Evolutionary conservation across 2,888 invertebrate species (phyloP), one percentile per base, ranked within the genome.

Genomic region (Miltochrista miniata): DNA sequence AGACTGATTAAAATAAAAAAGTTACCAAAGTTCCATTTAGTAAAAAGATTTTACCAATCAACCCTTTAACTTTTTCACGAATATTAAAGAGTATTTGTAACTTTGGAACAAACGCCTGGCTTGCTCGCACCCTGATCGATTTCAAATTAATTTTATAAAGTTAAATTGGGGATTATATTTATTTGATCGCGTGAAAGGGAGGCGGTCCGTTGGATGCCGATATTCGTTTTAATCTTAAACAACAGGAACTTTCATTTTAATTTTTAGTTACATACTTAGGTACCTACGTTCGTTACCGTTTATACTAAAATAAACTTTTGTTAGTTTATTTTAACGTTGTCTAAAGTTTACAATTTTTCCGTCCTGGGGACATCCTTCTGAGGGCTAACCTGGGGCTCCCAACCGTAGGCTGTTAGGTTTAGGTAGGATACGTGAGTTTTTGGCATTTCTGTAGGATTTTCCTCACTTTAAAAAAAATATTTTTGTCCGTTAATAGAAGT

Each of bases 101-200:
- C 70, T 79, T 74, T 67, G 67, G 66, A 76, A 69, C 68, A 70
- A 70, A 69, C 70, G 74, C 70, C 72, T 82, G 81, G 85, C 83
- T 86, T 83, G 81, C 79, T 79, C 81, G 76, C 74, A 69, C 80
- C 67, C 69, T 80, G 81, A 85, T 84, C 79, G 85, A 89, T 89
- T 87, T 85, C 76, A 83, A 90, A 88, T 90, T 88, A 89, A 90
- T 89, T 89, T 85, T 79, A 72, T 80, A 68, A 90, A 91, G 91
- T 91, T 91, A 89, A 89, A 90, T 90, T 91, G 86, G 82, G 83
- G 89, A 89, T 90, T 88, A 89, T 76, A 79, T 83, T 80, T 81
- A 84, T 86, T 87, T 85, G 81, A 79, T 83, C 75, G 69, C 64
- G 63, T 62, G 62, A 73, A 74, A 74, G 68, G 69, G 69, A 68